A percentile compares a stretch with the other conserved stretches of the same genome.
phyloP scores from a whole-genome alignment of 2,113 vertebrate genomes.

The Solea solea region DNA sequence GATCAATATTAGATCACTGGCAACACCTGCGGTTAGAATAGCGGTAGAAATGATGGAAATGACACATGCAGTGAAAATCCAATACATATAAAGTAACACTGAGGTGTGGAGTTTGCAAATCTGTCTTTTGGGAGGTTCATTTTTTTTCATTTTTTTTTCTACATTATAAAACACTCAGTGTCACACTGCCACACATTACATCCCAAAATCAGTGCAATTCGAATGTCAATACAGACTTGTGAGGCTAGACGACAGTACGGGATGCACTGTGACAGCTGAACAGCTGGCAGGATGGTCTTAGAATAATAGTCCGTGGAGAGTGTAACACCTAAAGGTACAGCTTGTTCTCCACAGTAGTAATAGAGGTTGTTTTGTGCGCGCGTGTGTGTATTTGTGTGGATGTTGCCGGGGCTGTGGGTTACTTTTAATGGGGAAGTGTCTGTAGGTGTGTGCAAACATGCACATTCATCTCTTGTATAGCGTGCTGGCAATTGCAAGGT shows the following conservation, averaged over 20 bases:
- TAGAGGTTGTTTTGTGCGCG: constrained; percentile 1
- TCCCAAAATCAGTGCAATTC: constrained; percentile 7
- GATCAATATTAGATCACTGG: no score
- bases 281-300: constrained; percentile 20
- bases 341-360: constrained; percentile 35
- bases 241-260: constrained; percentile 2
- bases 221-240: constrained; percentile 24
- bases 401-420: neutral
- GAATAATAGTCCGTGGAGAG: constrained; percentile 11
- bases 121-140: neutral
- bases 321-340: constrained; percentile 13
- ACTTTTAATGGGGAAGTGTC: neutral
- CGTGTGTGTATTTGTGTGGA: neutral
- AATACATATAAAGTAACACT: neutral
- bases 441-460: neutral
- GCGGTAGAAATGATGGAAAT: neutral
- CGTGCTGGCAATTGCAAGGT: neutral
- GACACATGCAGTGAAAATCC: neutral
- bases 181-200: neutral
- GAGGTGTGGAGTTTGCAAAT: neutral
- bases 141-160: neutral
- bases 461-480: neutral
- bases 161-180: neutral
- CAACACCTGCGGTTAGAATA: neutral
- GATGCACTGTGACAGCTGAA: constrained; percentile 18